Base-by-base conservation (phyloP, 2,113 vertebrate genomes). In the Tyrannus savana region DNA sequence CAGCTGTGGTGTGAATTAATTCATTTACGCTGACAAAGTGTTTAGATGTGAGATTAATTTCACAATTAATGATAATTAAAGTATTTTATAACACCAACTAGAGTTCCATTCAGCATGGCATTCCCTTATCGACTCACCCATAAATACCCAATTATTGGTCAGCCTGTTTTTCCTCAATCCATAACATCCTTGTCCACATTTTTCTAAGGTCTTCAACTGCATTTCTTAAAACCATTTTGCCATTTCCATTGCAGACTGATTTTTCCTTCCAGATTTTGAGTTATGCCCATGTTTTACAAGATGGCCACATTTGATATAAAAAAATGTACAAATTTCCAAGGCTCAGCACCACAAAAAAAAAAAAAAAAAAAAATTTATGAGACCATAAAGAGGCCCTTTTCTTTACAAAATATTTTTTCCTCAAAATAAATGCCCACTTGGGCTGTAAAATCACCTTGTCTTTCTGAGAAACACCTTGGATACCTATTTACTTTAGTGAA, bases 251-350 rank as follows among this genome's bases (percentile, higher is more conserved):
- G 39, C 27, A 56, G 47, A 10, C 3, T 31, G 11, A 21, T 49
- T 77, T 86, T 95, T 53, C 67, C 59, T 88, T 91, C 81, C 73
- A 46, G 37, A 39, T 95, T 53, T 73, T 69, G 64, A 79, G 25
- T 66, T 22, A 63, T 27, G 27, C 18, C 4, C 18, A 25, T 33
- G 10, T 78, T 55, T 60, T 47, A 68, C 1, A 6, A 73, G 60
- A 80, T 4, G 13, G n/a, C 27, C 63, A 31, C 14, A 1, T 86
- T 64, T 69, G 16, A 82, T 89, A 37, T 18, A 76, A 90, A 75
- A 75, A 69, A 59, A 39, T 1, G 22, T 5, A 5, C 10, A 16
- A 18, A 50, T 6, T 52, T 46, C 47, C 21, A 11, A 53, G 18
- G 19, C 18, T 59, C 1, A 0, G 9, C 31, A 27, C 10, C 9